phyloP scores from a whole-genome alignment of 92 coral and sea anemone species.

The Palythoa grandis region DNA sequence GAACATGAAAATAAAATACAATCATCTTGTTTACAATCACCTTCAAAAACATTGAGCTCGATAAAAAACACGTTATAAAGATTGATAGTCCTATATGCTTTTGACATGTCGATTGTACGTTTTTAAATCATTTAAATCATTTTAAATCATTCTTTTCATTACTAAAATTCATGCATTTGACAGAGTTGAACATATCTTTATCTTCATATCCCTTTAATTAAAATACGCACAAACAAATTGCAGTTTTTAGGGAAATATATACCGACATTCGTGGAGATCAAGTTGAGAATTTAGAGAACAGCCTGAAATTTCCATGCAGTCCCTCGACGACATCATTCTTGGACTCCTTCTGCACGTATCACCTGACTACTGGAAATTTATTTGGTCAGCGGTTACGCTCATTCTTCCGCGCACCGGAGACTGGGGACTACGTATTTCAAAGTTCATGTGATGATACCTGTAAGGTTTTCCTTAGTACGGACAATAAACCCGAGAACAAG shows the following conservation, averaged over 20 bases:
- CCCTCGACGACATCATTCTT: conserved; percentile 32
- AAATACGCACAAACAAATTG: background rate
- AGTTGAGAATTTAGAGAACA: conserved; percentile 41
- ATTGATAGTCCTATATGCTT: too few species aligned
- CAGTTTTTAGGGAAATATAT: conserved; percentile 66
- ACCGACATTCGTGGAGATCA: conserved; percentile 41
- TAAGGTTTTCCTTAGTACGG: conserved; percentile 66
- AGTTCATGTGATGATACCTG: conserved; percentile 70
- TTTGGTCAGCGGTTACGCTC: conserved; percentile 72
- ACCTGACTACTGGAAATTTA: background rate
- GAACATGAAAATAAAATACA: too few species aligned
- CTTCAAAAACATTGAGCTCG: too few species aligned
- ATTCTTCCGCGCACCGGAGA: conserved; percentile 67
- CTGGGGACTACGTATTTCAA: conserved; percentile 60
- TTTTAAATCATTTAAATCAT: too few species aligned
- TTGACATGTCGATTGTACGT: too few species aligned
- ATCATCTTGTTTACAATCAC: too few species aligned
- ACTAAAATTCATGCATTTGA: too few species aligned
- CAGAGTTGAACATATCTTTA: background rate
- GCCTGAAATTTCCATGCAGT: conserved; percentile 52
- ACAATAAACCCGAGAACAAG: conserved; percentile 49
- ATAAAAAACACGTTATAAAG: too few species aligned
- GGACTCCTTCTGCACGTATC: conserved; percentile 60
- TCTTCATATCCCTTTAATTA: background rate
- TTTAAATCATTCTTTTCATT: too few species aligned